phyloP scores from a whole-genome alignment of 2,888 invertebrate genomes.

The Catocala nupta region DNA sequence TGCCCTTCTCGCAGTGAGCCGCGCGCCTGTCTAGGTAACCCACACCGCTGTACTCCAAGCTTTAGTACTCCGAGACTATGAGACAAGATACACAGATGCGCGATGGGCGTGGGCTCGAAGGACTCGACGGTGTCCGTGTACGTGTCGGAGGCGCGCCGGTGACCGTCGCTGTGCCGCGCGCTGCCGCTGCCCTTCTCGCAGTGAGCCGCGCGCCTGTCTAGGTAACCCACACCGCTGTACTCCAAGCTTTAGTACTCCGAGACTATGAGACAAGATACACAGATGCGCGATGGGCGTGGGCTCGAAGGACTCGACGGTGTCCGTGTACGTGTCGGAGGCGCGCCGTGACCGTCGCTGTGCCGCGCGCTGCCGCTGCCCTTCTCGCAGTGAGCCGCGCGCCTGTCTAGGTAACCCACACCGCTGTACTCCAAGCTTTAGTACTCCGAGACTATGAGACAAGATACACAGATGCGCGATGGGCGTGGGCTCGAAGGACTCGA shows the following conservation, averaged over 20 bases:
- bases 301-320: constrained; percentile 94
- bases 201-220: constrained; percentile 44
- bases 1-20: constrained; percentile 54
- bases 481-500: constrained; percentile 94
- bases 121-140: constrained; percentile 96
- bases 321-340: constrained; percentile 92
- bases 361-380: constrained; percentile 69
- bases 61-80: too few relatives aligned
- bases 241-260: too few relatives aligned
- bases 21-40: constrained; percentile 28
- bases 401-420: constrained; percentile 6
- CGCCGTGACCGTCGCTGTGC: constrained; percentile 89
- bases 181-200: constrained; percentile 63
- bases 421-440: too few relatives aligned
- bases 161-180: constrained; percentile 86
- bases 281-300: constrained; percentile 96
- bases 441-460: too few relatives aligned
- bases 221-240: constrained; percentile 7
- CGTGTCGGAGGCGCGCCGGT: constrained; percentile 90
- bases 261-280: too few relatives aligned
- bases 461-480: constrained; percentile 89
- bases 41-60: neutral
- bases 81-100: too few relatives aligned
- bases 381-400: constrained; percentile 47
- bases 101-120: constrained; percentile 95